These are phyloP conservation scores for Drosophila malerkotliana DNA, from an alignment of 1,140 invertebrate species.

Conservation along the genomic window DNA sequence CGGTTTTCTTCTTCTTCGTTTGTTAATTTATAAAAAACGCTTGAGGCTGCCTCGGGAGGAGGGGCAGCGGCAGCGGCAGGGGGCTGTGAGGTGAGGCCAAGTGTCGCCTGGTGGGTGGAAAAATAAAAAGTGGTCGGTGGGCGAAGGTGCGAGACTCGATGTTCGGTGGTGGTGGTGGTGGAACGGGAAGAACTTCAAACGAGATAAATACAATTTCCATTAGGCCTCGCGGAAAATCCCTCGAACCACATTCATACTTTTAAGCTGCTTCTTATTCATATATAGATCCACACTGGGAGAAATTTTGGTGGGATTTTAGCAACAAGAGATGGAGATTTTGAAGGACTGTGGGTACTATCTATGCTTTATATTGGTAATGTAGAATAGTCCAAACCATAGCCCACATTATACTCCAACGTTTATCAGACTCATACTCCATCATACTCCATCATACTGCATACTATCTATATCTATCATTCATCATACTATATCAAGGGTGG, in stretches of 20 bases:
- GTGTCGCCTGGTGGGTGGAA: conserved; percentile 52
- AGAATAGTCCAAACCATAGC: too few species aligned
- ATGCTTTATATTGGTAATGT: too few species aligned
- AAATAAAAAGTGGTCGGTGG: neutral
- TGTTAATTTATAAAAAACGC: conserved; percentile 82
- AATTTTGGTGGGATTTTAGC: too few species aligned
- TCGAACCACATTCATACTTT: conserved; percentile 76
- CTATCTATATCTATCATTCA: too few species aligned
- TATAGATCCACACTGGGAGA: conserved; percentile 6
- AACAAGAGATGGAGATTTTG: too few species aligned
- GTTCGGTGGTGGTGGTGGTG: conserved; percentile 52
- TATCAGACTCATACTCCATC: too few species aligned
- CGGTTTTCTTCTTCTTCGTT: conserved; percentile 52
- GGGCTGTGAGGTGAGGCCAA: conserved; percentile 66
- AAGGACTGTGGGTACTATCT: too few species aligned
- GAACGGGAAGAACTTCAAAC: conserved; percentile 73
- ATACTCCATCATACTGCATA: too few species aligned
- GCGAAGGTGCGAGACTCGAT: conserved; percentile 29
- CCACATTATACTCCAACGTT: too few species aligned
- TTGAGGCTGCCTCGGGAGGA: conserved; percentile 42
- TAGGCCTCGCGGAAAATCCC: conserved; percentile 73
- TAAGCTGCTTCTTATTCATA: conserved; percentile 29
- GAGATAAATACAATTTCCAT: conserved; percentile 83
- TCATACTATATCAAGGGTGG: too few species aligned
- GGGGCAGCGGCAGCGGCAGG: neutral